Evolutionary conservation across 2,888 invertebrate species (phyloP).

Genomic region (Rhabditoides inermis): DNA sequence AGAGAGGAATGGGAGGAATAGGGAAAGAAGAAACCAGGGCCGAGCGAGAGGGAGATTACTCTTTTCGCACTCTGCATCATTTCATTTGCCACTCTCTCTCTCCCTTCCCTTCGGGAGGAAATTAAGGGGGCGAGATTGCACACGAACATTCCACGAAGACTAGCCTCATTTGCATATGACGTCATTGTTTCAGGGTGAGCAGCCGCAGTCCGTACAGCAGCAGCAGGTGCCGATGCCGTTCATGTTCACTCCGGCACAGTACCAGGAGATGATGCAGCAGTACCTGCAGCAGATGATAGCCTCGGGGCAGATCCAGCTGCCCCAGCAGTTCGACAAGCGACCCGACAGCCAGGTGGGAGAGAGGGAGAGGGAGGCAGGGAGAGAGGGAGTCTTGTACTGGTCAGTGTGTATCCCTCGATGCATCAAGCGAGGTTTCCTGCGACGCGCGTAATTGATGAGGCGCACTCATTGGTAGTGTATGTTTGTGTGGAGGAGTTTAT

Average conservation of each 20-base stretch:
- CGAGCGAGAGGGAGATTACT: no score
- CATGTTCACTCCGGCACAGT: conserved; percentile 41
- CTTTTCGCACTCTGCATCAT: no score
- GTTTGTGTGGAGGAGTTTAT: no score
- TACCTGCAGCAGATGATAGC: conserved; percentile 45
- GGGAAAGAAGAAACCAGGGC: not conserved
- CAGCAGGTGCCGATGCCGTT: conserved; percentile 19
- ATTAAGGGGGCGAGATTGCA: not conserved
- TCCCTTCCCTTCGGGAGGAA: not conserved
- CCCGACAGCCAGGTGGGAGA: conserved; percentile 1
- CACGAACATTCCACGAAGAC: not conserved
- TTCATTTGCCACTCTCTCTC: no score
- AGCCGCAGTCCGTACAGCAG: no score
- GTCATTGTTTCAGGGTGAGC: no score
- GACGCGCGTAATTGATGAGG: no score
- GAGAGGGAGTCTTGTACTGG: no score
- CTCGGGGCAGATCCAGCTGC: conserved; percentile 24
- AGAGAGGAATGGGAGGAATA: not conserved
- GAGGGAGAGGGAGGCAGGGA: not conserved
- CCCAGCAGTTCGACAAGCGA: conserved; percentile 22
- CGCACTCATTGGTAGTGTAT: no score
- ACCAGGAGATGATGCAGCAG: conserved; percentile 51
- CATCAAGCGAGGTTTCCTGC: no score
- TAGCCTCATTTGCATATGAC: not conserved
- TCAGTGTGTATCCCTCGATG: no score